Evolutionary conservation across 1,140 invertebrate species (phyloP).

Genomic region (Penaeus indicus): DNA sequence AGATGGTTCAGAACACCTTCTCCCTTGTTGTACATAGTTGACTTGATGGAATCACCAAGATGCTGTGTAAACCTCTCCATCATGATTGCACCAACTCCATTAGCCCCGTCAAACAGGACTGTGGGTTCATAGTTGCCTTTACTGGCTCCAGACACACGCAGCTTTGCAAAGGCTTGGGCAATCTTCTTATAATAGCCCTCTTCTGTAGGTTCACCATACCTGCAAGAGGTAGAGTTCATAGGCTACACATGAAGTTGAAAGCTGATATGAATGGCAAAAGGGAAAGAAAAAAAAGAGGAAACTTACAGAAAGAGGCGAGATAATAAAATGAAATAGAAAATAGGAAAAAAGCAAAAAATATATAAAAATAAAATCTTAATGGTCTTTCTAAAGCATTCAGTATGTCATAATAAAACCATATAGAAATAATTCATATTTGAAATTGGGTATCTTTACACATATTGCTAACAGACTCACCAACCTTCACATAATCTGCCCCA

Average conservation of each 20-base stretch:
- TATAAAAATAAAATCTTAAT: background rate
- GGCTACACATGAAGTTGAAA: too few species aligned
- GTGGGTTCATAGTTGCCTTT: constrained; percentile 78
- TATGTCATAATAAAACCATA: background rate
- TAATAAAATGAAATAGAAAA: too few species aligned
- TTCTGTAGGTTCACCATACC: constrained; percentile 80
- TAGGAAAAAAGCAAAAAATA: background rate
- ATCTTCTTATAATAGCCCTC: constrained; percentile 91
- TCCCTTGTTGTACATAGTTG: constrained; percentile 80
- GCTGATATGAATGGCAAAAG: too few species aligned
- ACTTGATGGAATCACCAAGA: constrained; percentile 78
- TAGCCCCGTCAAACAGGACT: constrained; percentile 89
- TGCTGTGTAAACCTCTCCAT: constrained; percentile 80
- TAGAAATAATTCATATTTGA: background rate
- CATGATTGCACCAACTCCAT: constrained; percentile 92
- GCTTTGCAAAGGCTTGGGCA: constrained; percentile 80
- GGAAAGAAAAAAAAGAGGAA: too few species aligned
- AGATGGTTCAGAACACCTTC: constrained; percentile 70
- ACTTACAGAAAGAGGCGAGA: too few species aligned
- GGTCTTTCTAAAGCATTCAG: background rate
- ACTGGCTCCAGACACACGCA: constrained; percentile 71
- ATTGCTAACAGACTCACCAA: constrained; percentile 82
- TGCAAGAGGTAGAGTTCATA: background rate
- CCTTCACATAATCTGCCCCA: constrained; percentile 83
- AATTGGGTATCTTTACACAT: background rate